Base-by-base conservation (phyloP, 2,113 vertebrate species). In the Phyllostomus discolor region DNA sequence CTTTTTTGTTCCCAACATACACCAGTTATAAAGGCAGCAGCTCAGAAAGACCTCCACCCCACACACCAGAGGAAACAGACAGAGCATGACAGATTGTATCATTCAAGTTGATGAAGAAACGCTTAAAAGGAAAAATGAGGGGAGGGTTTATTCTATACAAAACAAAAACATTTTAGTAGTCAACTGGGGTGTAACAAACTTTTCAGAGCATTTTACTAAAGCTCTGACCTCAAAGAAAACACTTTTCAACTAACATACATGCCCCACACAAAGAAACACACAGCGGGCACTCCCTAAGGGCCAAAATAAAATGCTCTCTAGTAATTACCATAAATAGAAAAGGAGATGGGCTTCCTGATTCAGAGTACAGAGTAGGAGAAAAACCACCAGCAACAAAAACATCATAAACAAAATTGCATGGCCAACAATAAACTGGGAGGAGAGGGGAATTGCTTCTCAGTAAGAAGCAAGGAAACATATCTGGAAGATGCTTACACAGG, bases 311-410 rank as follows among this genome's bases (percentile, higher is more conserved):
- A 94, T 66, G 64, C 83, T 95, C 72, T 97, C 91, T 92, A 94
- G 97, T 96, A 97, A 97, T 96, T 95, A 95, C 91, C 93, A 90
- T 95, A 95, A 96, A 96, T 76, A 98, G 91, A 91, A 90, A 95
- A 64, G 69, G 73, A 96, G 94, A 76, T 22, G 54, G 66, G 83
- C 86, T 94, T 95, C 95, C 94, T 79, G 48, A 96, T 75, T 91
- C 83, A 95, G 85, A 92, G 67, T 26, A 46, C 19, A 97, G 78
- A 81, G 38, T 50, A 86, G 10, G 54, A 95, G 66, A 81, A 96
- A 95, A 97, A 92, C 76, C 91, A 92, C 81, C 81, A 88, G 91
- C 73, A 94, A 92, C 86, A 91, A 93, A 93, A 95, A 95, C 90
- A 92, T 96, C 62, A 82, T 78, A 93, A 90, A 95, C 90, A 96